These are phyloP conservation scores for Amblyopsis rosae DNA, from an alignment of 2,113 vertebrate species.

Conservation along the genomic window DNA sequence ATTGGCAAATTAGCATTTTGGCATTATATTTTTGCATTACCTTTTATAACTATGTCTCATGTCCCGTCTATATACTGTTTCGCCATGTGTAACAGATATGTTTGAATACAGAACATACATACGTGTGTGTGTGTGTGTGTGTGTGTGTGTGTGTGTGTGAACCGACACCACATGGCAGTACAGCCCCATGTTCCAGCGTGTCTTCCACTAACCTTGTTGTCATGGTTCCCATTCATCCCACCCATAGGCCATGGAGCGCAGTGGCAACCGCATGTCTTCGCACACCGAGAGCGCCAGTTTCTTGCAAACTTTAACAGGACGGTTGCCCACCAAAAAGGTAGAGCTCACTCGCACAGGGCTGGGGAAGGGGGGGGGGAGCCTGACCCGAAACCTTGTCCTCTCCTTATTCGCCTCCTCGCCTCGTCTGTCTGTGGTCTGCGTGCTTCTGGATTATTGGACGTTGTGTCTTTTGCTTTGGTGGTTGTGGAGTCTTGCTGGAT, in stretches of 20 bases:
- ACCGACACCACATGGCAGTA: slow-evolving; percentile 46
- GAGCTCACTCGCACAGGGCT: slow-evolving; percentile 73
- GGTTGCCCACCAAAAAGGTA: slow-evolving; percentile 99
- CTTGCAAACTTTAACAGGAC: slow-evolving; percentile 99
- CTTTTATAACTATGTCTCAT: slow-evolving; percentile 20
- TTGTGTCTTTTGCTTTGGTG: slow-evolving; percentile 64
- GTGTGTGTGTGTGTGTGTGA: slow-evolving; percentile 21
- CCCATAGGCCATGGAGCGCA: slow-evolving; percentile 98
- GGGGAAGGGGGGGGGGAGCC: slow-evolving; percentile 61
- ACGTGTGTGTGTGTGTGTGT: background rate
- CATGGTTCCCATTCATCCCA: slow-evolving; percentile 96
- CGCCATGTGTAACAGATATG: slow-evolving; percentile 40
- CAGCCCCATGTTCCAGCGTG: slow-evolving; percentile 63
- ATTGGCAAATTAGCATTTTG: too few species aligned
- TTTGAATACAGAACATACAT: slow-evolving; percentile 3
- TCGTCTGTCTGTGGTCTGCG: slow-evolving; percentile 70
- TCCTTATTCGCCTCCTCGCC: slow-evolving; percentile 48
- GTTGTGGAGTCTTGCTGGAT: slow-evolving; percentile 69
- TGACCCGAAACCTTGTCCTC: slow-evolving; percentile 45
- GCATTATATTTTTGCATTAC: background rate
- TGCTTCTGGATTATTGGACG: slow-evolving; percentile 64
- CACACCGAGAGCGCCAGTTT: slow-evolving; percentile 99
- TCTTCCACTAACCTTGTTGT: slow-evolving; percentile 90
- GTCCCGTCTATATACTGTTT: slow-evolving; percentile 54
- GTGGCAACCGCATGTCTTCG: slow-evolving; percentile 99